Base-by-base conservation (phyloP, 2,113 vertebrate genomes). In the Willisornis vidua region DNA sequence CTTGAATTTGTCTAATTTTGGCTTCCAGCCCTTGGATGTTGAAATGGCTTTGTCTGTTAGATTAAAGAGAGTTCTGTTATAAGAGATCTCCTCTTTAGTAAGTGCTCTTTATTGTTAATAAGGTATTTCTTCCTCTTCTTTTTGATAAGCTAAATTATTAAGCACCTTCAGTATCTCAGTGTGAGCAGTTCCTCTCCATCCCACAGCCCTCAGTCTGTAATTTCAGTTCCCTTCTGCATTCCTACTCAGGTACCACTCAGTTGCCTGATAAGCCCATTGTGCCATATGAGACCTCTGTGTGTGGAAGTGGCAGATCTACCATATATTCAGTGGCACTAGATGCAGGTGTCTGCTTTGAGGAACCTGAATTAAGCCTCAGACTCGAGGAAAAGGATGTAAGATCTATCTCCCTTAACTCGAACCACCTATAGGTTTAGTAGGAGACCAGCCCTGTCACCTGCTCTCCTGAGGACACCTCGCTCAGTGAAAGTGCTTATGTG, bases 1-100 rank as follows among this genome's bases (percentile, higher is more conserved):
- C 74, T 91, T 74, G 79, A 88, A 95, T 94, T 88, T 90, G 87
- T 94, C 82, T 96, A 59, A 77, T 91, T 92, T 88, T 95, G 92
- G 93, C 90, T 96, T 80, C 55, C 72, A 86, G 90, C 75, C 90
- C 62, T 4, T 95, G 82, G 87, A 67, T 88, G 85, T 80, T 90
- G 92, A 52, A 84, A 63, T 10, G 31, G 68, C 54, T 95, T 95
- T 92, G 75, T 88, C 88, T 88, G 94, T 68, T 68, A 59, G 65
- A 81, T 92, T 85, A 79, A 86, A 92, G 57, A 80, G 89, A 49
- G 61, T 79, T 92, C 84, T 89, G 75, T 59, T 74, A 1, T 29
- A 61, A 59, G 89, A 72, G 14, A 90, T 24, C 39, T 77, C 17
- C 39, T 77, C 86, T 90, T 75, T 52, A 80, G 33, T 33, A 89